Base-by-base conservation (phyloP, 2,888 invertebrate species). In the Plebejus melissa region DNA sequence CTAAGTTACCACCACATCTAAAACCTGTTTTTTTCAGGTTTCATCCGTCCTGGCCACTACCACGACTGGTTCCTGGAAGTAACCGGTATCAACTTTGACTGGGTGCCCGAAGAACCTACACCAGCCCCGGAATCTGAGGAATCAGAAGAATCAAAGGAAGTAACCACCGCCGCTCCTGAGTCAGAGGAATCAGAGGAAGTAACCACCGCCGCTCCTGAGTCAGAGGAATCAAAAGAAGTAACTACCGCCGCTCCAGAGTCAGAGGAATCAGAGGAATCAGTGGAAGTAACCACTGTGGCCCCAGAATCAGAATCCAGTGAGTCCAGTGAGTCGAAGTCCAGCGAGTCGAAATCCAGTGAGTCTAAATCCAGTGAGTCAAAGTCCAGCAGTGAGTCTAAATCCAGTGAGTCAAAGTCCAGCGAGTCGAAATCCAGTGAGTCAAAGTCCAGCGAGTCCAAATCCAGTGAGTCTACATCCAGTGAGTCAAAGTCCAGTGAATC, bases 41-140 rank as follows among this genome's bases (percentile, higher is more conserved):
- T 85, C 83, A 89, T 90, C 46, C 88, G 92, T 0, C 92, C 92
- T 0, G 91, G 90, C 0, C 85, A 88, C 80, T 92, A 91, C 86
- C 92, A 91, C 80, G 85, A 83, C 75, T 92, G 92, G 92, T 86
- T 77, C 83, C 0, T 4, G 0, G 84, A 88, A n/a, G 84, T 90
- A 11, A 90, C 91, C 11, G 88, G 89, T 50, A 80, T 90, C 76
- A 58, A 84, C 81, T 91, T 92, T 80, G 91, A 92, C 84, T 91
- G 92, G 92, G 65, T 76, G 6, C 75, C 77, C 22, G 32, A 32
- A 28, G 32, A 74, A 28, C 65, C 65, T 4, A 74, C 74, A 74
- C 46, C 41, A 32, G 28, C n/a, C 16, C 74, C 74, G 2, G 74
- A 60, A 4, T 65, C 60, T 11, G 60, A 74, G 4, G 65, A 22